Base-by-base conservation (phyloP, 2,113 vertebrate genomes). In the Phyllostomus hastatus region DNA sequence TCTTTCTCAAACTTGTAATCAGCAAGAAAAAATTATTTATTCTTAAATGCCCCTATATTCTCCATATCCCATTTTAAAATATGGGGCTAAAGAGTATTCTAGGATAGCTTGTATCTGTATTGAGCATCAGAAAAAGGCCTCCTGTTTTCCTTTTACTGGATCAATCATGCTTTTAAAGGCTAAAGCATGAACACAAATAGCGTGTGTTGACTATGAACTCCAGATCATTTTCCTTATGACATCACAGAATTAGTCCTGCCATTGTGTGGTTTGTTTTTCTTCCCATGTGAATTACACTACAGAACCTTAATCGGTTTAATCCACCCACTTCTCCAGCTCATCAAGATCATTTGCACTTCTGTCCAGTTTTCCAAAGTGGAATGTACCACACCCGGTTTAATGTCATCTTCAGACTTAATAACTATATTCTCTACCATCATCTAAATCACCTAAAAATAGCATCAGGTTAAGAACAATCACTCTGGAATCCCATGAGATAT, bases 401-500 rank as follows among this genome's bases (percentile, higher is more conserved):
- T 91, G 96, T 97, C 97, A 97, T 96, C 67, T 24, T 54, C 83
- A 81, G 88, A 95, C 67, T 97, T 97, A 97, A 97, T 97, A 95
- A 96, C 54, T 75, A 96, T 91, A 96, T 93, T 97, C 84, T 97
- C 59, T 88, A 76, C 70, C 93, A 91, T 94, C 89, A 87, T 59
- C 91, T 92, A 94, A 95, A 76, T 93, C 80, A 54, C 52, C 96
- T 97, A 97, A 97, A 97, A 98, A 97, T 97, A 98, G 95, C 89
- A 92, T n/a, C 54, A 69, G 73, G 89, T 83, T 91, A 91, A 96
- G 96, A 88, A 70, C 95, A 96, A 59, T 17, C 48, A 57, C 83
- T 92, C 26, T 92, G 96, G 96, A 96, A 97, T 96, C 54, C 86
- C 90, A 91, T 90, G 91, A 97, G 87, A 92, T 96, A 78, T 96